Percentiles rank a stretch among this genome's conserved stretches.
These are phyloP conservation scores for Tetragonula clypearis DNA, from an alignment of 1,140 invertebrate species.

Conservation along the genomic window DNA sequence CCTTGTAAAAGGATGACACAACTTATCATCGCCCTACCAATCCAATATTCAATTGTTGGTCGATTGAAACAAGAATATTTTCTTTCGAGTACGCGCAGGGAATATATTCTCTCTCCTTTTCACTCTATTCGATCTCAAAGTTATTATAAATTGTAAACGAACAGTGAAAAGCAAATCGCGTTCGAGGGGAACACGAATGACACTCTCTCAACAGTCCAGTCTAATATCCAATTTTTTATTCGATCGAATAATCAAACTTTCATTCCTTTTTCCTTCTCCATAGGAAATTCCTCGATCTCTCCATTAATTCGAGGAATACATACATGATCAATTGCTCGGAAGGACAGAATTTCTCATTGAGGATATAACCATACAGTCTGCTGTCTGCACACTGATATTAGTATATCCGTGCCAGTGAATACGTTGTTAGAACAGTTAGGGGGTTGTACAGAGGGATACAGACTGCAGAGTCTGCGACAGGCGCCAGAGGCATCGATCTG, in stretches of 20 bases:
- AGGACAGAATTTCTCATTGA: neutral
- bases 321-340: neutral
- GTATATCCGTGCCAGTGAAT: neutral
- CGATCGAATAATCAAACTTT: neutral
- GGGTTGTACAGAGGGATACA: slow-evolving; percentile 60
- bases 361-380: neutral
- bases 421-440: slow-evolving; percentile 33
- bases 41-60: neutral
- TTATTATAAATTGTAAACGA: neutral
- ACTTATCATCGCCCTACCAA: neutral
- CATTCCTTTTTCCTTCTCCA: no score
- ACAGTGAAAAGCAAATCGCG: neutral
- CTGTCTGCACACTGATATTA: neutral
- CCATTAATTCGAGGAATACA: neutral
- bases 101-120: neutral
- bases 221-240: neutral
- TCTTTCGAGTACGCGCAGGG: neutral
- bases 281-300: neutral
- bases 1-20: neutral
- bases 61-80: neutral
- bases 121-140: neutral
- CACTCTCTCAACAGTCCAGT: neutral
- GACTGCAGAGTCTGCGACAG: slow-evolving; percentile 78
- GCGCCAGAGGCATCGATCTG: slow-evolving; percentile 79
- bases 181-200: neutral